A percentile compares a stretch with the other conserved stretches of the same genome.
These are phyloP conservation scores for Drosophila truncata DNA, from an alignment of 1,140 invertebrate species.

Conservation along the genomic window DNA sequence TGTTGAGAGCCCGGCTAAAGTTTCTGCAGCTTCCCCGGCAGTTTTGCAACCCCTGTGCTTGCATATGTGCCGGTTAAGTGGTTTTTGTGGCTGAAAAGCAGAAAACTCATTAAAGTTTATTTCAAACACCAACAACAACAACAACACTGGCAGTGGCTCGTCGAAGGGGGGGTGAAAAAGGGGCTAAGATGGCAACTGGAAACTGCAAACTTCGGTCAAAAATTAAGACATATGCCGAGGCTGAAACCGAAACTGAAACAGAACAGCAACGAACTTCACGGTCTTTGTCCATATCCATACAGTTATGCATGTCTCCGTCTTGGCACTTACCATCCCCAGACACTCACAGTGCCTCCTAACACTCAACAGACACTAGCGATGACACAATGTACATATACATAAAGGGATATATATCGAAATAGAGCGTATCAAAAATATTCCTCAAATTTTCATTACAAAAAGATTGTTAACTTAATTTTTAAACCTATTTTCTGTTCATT, in stretches of 20 bases:
- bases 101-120: slow-evolving; percentile 80
- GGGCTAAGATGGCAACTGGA: not conserved
- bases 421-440: no score
- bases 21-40: slow-evolving; percentile 47
- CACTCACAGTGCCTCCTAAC: not conserved
- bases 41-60: slow-evolving; percentile 31
- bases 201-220: slow-evolving; percentile 60
- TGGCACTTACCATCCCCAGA: slow-evolving; percentile 3
- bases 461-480: no score
- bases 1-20: slow-evolving; percentile 53
- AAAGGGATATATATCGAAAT: not conserved
- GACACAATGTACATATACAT: not conserved
- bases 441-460: no score
- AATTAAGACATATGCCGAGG: slow-evolving; percentile 68
- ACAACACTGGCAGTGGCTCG: not conserved
- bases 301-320: slow-evolving; percentile 43
- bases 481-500: no score
- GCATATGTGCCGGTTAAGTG: slow-evolving; percentile 78
- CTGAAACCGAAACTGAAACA: slow-evolving; percentile 48
- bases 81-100: slow-evolving; percentile 78
- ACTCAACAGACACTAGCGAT: not conserved
- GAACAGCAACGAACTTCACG: slow-evolving; percentile 16
- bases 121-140: slow-evolving; percentile 68
- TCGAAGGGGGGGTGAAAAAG: not conserved
- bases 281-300: slow-evolving; percentile 16